Evolutionary conservation across 2,113 vertebrate genomes (phyloP).

Genomic region (Thryonomys swinderianus): DNA sequence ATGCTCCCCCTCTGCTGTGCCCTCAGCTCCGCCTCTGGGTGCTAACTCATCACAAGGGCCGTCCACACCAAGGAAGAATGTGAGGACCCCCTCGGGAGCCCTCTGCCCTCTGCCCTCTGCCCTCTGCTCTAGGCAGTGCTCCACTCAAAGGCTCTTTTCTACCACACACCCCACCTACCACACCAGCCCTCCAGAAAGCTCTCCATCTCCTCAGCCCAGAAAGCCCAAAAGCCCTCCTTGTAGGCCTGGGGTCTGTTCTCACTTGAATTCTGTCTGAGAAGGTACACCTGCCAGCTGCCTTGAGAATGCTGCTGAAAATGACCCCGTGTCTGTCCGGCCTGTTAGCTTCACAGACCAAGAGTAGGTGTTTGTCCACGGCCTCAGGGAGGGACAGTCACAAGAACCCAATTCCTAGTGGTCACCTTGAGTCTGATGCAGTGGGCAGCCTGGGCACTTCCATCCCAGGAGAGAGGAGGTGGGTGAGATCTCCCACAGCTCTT

Average conservation of each 20-base stretch:
- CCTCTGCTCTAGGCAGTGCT: no score
- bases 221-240: no score
- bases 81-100: not conserved
- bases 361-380: not conserved
- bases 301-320: not conserved
- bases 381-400: no score
- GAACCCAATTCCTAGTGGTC: not conserved
- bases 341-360: not conserved
- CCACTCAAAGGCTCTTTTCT: not conserved
- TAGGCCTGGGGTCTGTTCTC: not conserved
- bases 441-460: not conserved
- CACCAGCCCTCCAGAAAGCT: not conserved
- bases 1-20: not conserved
- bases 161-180: not conserved
- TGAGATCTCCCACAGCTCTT: not conserved
- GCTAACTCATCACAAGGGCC: not conserved
- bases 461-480: not conserved
- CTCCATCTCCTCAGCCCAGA: not conserved
- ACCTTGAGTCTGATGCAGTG: not conserved
- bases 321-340: not conserved
- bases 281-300: not conserved
- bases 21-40: not conserved
- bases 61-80: not conserved
- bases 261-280: not conserved
- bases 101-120: accelerated